phyloP scores from a whole-genome alignment of 2,888 invertebrate genomes.

The Sepioteuthis lessoniana region DNA sequence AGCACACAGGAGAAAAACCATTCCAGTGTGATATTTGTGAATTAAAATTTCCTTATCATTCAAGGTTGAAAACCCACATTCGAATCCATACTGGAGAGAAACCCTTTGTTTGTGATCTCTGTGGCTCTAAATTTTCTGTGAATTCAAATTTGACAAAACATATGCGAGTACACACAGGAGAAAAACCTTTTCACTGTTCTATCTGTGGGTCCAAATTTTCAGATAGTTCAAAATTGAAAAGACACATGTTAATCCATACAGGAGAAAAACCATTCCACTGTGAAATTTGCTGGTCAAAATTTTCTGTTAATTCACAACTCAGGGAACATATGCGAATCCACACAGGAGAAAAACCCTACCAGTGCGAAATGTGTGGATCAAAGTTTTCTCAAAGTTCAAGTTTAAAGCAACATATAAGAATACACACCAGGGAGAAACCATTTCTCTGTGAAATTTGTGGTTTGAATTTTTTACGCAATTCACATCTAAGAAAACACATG shows the following conservation, averaged over 20 bases:
- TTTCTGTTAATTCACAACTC: not conserved
- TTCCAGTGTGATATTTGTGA: constrained; percentile 39
- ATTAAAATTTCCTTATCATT: not conserved
- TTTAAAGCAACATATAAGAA: not conserved
- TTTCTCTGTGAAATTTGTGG: not conserved
- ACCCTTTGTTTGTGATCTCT: not conserved
- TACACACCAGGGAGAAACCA: not conserved
- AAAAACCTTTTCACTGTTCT: not conserved
- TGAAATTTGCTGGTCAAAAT: not conserved
- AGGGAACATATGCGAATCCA: not conserved
- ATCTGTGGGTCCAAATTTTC: not conserved
- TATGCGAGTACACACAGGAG: not conserved
- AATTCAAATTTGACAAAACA: not conserved
- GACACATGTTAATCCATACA: not conserved
- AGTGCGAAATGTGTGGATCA: not conserved
- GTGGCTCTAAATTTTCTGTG: not conserved
- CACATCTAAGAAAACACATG: not conserved
- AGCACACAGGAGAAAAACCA: constrained; percentile 8
- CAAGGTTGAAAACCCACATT: not conserved
- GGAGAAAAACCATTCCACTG: not conserved
- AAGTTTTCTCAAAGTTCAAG: not conserved
- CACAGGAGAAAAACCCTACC: constrained; percentile 10
- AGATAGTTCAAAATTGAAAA: not conserved
- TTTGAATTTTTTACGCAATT: not conserved
- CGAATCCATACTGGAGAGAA: constrained; percentile 37